Evolutionary conservation across 2,113 vertebrate genomes (phyloP), one percentile per base, ranked within the genome.

Genomic region (Boulengeromyrus knoepffleri): DNA sequence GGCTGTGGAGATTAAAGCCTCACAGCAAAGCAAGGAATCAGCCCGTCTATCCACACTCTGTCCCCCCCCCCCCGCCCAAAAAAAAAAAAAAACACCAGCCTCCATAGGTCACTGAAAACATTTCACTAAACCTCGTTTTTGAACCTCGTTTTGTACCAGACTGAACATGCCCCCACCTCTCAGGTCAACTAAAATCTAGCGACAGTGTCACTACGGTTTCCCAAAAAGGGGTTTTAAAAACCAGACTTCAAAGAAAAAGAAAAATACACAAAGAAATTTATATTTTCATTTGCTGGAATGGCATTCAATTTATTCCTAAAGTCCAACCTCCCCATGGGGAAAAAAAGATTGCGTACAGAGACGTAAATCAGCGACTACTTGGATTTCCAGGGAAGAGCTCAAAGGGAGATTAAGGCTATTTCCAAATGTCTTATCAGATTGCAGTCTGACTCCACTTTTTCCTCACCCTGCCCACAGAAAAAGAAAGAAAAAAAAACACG

Each of bases 1-100:
- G 90, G 70, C 89, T 88, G 89, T 47, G 39, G 92, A 95, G 94
- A 95, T 96, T 94, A 93, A 93, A 93, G 92, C 91, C 88, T 89
- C 89, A 6, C 21, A 74, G 90, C 56, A 2, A 58, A 91, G 88
- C 84, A 13, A 89, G 90, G 84, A 90, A 90, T 52, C 31, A 21
- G 49, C 13, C 46, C 5, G 3, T 91, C 92, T 91, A 88, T 85
- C 90, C 88, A 21, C 39, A 45, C 80, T 52, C 12, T 46, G 56
- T 36, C 53, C 15, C 0, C n/a, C 89, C 0, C n/a, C 0, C n/a
- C 90, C 62, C 45, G 50, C 15, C 66, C 53, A 19, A 45, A 31
- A 62, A 46, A 47, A 21, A 21, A 56, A 56, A 21, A 21, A 56
- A 56, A 56, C 80, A 42, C 36, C 36, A 21, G 39, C 42, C 77